Evolutionary conservation across 1,140 invertebrate species (phyloP).

Genomic region (Xylocopa sonorina): DNA sequence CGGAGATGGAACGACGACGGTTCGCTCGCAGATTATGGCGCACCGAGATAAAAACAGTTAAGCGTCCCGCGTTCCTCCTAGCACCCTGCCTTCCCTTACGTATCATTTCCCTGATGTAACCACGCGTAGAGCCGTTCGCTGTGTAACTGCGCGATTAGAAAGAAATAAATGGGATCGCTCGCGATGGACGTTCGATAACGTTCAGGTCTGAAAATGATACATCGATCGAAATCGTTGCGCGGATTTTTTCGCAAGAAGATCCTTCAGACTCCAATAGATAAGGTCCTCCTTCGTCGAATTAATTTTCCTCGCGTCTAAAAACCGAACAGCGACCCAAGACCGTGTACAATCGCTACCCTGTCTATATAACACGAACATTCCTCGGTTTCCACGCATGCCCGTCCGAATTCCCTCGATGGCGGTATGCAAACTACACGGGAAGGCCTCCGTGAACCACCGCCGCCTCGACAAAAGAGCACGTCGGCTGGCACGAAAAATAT

Average conservation of each 20-base stretch:
- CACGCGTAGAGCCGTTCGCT: neutral
- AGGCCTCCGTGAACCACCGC: no score
- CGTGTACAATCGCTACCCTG: neutral
- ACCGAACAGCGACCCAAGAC: no score
- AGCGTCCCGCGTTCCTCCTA: slow-evolving; percentile 15
- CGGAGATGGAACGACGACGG: slow-evolving; percentile 42
- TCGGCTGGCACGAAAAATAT: slow-evolving; percentile 2
- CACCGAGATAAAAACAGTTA: slow-evolving; percentile 49
- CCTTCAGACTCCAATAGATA: no score
- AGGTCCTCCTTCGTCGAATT: no score
- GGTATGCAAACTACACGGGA: neutral
- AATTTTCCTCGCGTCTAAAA: no score
- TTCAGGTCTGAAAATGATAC: no score
- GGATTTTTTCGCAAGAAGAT: no score
- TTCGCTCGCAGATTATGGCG: slow-evolving; percentile 42
- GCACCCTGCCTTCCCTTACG: neutral
- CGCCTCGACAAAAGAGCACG: neutral
- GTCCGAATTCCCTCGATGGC: neutral
- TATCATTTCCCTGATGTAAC: slow-evolving; percentile 32
- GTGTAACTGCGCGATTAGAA: no score
- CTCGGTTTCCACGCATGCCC: neutral
- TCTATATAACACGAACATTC: neutral
- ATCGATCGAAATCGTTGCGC: no score
- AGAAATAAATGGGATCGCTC: no score
- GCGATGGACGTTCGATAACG: no score